These are phyloP conservation scores for Spinus pinus DNA, from an alignment of 2,797 vertebrate species.

Conservation along the genomic window DNA sequence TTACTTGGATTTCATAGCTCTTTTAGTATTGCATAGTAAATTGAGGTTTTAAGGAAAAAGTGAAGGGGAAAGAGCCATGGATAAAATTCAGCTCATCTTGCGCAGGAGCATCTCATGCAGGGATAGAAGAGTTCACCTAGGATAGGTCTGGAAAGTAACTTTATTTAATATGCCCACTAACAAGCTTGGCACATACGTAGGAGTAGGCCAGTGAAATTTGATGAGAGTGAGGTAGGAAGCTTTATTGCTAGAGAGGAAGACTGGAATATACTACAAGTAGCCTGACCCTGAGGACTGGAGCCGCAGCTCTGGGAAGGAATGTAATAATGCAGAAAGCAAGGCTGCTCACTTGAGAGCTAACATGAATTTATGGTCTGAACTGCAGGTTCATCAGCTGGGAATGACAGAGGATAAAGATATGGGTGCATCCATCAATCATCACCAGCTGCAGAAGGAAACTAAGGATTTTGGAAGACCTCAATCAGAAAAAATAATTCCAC, in stretches of 20 bases:
- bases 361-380: not conserved
- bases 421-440: not conserved
- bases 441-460: not conserved
- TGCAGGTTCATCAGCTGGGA: not conserved
- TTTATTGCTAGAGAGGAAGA: not conserved
- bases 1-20: not conserved
- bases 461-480: not conserved
- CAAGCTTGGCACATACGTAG: not conserved
- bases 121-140: not conserved
- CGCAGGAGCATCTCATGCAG: not conserved
- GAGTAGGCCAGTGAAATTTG: not conserved
- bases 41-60: not conserved
- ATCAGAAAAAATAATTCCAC: not conserved
- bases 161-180: not conserved
- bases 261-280: not conserved
- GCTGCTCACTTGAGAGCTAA: not conserved
- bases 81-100: not conserved
- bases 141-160: not conserved
- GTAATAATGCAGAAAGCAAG: slow-evolving; percentile 4
- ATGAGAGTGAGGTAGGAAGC: not conserved
- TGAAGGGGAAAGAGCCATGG: not conserved
- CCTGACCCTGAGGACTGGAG: slow-evolving; percentile 1
- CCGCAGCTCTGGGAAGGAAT: not conserved
- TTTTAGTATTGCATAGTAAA: not conserved
- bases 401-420: not conserved